Evolutionary conservation across 2,888 invertebrate species (phyloP), one percentile per base, ranked within the genome.

Genomic region (Pocota personata): DNA sequence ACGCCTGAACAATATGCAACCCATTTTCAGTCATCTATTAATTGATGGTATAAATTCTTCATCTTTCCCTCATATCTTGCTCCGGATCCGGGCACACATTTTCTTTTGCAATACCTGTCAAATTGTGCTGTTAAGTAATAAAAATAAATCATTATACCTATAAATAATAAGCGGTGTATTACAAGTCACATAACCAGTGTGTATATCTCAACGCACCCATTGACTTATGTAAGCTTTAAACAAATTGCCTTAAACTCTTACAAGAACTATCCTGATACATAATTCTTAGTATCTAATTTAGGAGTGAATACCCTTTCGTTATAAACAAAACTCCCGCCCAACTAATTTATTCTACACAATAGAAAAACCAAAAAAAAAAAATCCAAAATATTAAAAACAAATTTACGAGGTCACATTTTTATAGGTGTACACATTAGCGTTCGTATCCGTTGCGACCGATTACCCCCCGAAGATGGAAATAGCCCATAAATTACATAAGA

Each of bases 351-450:
- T 71, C 84, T 8, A 71, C 37, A 73, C 35, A 46, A 48, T 50
- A 58, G 40, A 32, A 64, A 37, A 37, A 52, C 58, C 40, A 50
- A 50, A 43, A 64, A 32, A 48, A 55, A 58, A 58, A n/a, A n/a
- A 30, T 40, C 24, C 50, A 64, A 46, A 52, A 62, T 79, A 73
- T 76, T 72, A 77, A 80, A 71, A 86, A 86, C 76, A 82, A 76
- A 86, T 86, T 86, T 86, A 86, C 86, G 86, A 86, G 86, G 82
- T 86, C 82, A 82, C 75, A 86, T 77, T 75, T 66, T 55, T 60
- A 40, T 50, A 82, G 72, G 82, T 77, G 86, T 52, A 46, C 82
- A 71, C 76, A 60, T 72, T 60, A 60, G 62, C 57, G 35, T 10
- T 43, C 32, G 27, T 16, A 76, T 76, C 57, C 78, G 82, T 64